Evolutionary conservation across 2,888 invertebrate genomes (phyloP).

Genomic region (Colostygia pectinataria): DNA sequence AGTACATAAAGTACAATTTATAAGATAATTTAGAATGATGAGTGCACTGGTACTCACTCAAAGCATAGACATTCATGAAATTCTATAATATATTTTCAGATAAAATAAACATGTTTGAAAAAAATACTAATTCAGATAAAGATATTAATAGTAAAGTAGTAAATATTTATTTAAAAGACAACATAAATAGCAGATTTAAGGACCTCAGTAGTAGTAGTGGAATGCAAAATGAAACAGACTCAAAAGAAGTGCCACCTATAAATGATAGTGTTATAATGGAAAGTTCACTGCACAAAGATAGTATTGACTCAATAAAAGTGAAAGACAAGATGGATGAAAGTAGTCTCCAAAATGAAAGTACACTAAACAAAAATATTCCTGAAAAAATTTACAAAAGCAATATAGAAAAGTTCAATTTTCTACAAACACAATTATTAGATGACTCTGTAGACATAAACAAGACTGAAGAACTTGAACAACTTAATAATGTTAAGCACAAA

Average conservation of each 20-base stretch:
- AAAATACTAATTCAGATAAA: conserved; percentile 57
- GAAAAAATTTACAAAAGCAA: conserved; percentile 69
- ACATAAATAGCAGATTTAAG: conserved; percentile 54
- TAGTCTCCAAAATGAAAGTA: conserved; percentile 10
- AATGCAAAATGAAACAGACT: conserved; percentile 46
- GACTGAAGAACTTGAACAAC: conserved; percentile 40
- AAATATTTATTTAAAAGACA: conserved; percentile 64
- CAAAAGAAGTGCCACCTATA: conserved; percentile 33
- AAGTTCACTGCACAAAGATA: conserved; percentile 23
- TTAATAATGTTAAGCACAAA: conserved; percentile 41
- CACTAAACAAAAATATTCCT: conserved; percentile 38
- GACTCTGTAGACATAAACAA: conserved; percentile 46
- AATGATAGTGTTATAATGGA: conserved; percentile 25
- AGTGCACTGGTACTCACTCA: too few relatives aligned
- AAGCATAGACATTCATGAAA: too few relatives aligned
- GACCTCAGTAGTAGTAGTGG: conserved; percentile 49
- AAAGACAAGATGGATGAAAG: conserved; percentile 6
- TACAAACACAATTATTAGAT: conserved; percentile 68
- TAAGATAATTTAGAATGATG: too few relatives aligned
- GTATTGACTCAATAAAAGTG: conserved; percentile 23
- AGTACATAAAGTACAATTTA: too few relatives aligned
- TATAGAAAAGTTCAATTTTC: conserved; percentile 68
- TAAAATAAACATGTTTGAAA: conserved; percentile 79
- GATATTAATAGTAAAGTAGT: conserved; percentile 63
- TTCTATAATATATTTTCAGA: conserved; percentile 53